Evolutionary conservation across 1,140 invertebrate species (phyloP), one percentile per base, ranked within the genome.

Genomic region (Mercenaria mercenaria): DNA sequence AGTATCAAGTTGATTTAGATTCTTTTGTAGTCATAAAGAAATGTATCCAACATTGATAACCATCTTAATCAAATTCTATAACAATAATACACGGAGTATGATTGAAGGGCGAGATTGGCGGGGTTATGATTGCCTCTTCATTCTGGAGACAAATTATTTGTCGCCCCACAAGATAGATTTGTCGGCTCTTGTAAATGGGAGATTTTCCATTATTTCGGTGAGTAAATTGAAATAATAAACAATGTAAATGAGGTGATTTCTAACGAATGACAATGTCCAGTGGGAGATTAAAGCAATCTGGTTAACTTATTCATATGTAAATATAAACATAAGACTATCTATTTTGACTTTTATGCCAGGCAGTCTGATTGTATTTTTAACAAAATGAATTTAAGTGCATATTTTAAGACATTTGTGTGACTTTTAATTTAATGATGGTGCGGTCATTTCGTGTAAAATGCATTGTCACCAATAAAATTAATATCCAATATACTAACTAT

Each of bases 11-110:
- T 88, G 86, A 88, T 88, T 88, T 88, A 88, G 86, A 80, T 81
- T 61, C 86, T 67, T 81, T 88, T 88, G 86, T 81, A 64, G 86
- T 81, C 76, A 88, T 88, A 88, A 88, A 80, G 86, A 88, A 88
- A 88, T 88, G 86, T 81, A 88, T 88, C 76, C 52, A 20, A 52
- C 72, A 43, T 41, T 69, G 86, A 88, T 88, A 85, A 85, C 83
- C 72, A 88, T 88, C 86, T 61, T 88, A 88, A 88, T 88, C 86
- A 88, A 88, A 88, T 88, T 88, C 86, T 88, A 88, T 88, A 88
- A 88, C 86, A 88, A 88, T 88, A 88, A 88, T 88, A 88, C 76
- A 3, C 37, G 47, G 50, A 39, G 77, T 29, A 74, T 72, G 50
- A 81, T 88, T 50, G 86, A 69, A 37, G 43, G 41, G 20, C 29